Conservation (phyloP, 1,140 invertebrate species). For the Camponotus vicinus region DNA sequence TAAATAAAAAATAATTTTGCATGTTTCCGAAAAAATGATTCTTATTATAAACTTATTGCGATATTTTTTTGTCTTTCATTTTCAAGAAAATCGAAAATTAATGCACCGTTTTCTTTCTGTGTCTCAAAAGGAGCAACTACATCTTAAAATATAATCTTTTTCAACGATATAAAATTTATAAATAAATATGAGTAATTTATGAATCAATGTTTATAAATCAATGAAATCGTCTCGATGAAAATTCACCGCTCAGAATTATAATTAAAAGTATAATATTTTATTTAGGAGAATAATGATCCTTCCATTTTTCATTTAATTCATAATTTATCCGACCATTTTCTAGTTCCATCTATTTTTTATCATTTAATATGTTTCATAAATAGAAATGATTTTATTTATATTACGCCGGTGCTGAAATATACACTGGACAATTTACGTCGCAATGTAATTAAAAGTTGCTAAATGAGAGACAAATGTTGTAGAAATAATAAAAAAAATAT, state of each 20-base stretch:
- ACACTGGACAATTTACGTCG: background rate
- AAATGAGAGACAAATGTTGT: too few species aligned
- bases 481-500: slow-evolving; percentile 3
- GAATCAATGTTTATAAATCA: background rate
- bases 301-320: background rate
- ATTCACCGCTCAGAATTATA: background rate
- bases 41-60: background rate
- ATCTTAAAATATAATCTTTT: background rate
- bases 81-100: slow-evolving; percentile 9
- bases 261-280: background rate
- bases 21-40: background rate
- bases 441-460: slow-evolving; percentile 28
- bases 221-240: background rate
- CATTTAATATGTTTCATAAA: background rate
- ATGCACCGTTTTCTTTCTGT: background rate
- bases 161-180: background rate
- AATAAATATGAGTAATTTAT: too few species aligned
- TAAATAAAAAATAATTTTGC: background rate
- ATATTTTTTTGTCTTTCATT: background rate
- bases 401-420: background rate
- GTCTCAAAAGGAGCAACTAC: background rate
- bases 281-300: background rate
- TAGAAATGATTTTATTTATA: slow-evolving; percentile 21
- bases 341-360: background rate
- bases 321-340: slow-evolving; percentile 19